Base-by-base conservation (phyloP, 2,888 invertebrate genomes). In the Notodonta dromedarius region DNA sequence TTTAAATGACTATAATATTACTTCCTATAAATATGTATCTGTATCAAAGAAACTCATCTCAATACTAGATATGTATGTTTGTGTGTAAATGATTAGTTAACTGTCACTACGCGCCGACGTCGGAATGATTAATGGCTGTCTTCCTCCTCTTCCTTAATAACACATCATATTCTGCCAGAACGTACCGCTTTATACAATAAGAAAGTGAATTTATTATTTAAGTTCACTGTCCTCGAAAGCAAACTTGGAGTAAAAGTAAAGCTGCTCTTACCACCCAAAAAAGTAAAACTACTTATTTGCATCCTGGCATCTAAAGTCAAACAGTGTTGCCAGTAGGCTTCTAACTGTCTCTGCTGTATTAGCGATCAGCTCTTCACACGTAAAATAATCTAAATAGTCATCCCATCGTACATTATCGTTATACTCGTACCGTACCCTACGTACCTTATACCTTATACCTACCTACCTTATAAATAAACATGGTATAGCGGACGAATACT, bases 81-180 rank as follows among this genome's bases (percentile, higher is more conserved):
- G 55, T 52, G 48, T 63, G 62, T 60, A 56, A 75, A 69, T 71
- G 69, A 73, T 73, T 71, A 67, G 63, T 67, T 62, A 65, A 63
- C 65, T 62, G 66, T 74, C 66, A 64, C 58, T 56, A 58, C 61
- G 59, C 55, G 59, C 48, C 61, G 67, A 63, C 66, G 71, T 65
- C 70, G 57, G 63, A 65, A 79, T 84, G 81, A 84, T 83, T 78
- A 77, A 84, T 81, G 77, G 67, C 63, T 59, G 55, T 62, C 71
- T 79, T 78, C 74, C 76, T 79, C 68, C 76, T 79, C 68, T 79
- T 76, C 73, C 77, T 70, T 74, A 74, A 77, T 67, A 72, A 60
- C 59, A 62, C 59, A 24, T 24, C 24, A 57, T 53, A 67, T 66
- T 68, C 61, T 64, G 59, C 63, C 65, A 74, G 71, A 69, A 65